Base-by-base conservation (phyloP, 2,113 vertebrate species). In the Etheostoma spectabile region DNA sequence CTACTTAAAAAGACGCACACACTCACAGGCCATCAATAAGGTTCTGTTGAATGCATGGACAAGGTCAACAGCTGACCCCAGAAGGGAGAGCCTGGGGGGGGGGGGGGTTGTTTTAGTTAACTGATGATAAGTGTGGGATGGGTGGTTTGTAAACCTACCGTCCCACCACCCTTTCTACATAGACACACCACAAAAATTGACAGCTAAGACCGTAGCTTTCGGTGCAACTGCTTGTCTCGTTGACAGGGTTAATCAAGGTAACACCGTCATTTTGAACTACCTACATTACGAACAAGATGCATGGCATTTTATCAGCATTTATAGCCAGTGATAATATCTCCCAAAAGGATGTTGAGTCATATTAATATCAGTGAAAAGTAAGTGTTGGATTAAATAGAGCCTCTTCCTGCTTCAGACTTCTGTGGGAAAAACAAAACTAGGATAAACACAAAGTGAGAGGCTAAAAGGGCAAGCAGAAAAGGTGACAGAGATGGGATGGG, bases 51-150 rank as follows among this genome's bases (percentile, higher is more conserved):
- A 62, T 69, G 45, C 59, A 63, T 62, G 33, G 73, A 82, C 84
- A 86, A 79, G 86, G 84, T 83, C 79, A 84, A 24, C 84, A 84
- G 75, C 84, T 84, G 83, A 83, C 79, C 80, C 53, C 56, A 72
- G 71, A 73, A 30, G 21, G 57, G 56, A 45, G 49, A 63, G 63
- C 21, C 51, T 48, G 7, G 3, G 33, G 49, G 38, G 66, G 61
- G 71, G 27, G 27, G 27, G 27, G 62, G 51, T 68, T 74, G 74
- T 73, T 83, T 84, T 64, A 71, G 71, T 88, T 86, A 84, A 80
- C 77, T 88, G 81, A 85, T 72, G 53, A 24, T 27, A 49, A 21
- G 55, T 64, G 35, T 3, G 12, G 33, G 46, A 51, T 21, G 21
- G 42, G 53, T 74, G 35, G 72, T 65, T 67, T 70, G 3, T 66